phyloP scores from a whole-genome alignment of 2,888 invertebrate genomes.

The Idaea biselata region DNA sequence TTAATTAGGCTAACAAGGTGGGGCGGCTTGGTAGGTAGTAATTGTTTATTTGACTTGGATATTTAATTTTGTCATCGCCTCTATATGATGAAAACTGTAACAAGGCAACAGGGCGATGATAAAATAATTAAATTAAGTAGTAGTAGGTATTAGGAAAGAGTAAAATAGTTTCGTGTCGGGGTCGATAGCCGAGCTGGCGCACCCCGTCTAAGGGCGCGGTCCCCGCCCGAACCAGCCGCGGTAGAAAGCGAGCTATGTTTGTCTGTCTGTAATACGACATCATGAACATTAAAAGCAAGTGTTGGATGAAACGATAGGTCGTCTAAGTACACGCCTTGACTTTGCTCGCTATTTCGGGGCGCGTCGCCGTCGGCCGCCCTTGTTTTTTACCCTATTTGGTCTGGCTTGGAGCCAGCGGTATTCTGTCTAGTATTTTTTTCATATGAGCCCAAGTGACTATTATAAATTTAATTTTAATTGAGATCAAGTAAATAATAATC shows the following conservation, averaged over 20 bases:
- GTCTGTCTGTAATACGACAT: conserved; percentile 12
- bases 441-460: conserved; percentile 43
- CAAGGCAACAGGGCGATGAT: background rate
- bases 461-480: conserved; percentile 46
- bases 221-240: conserved; percentile 25
- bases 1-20: conserved; percentile 27
- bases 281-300: conserved; percentile 31
- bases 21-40: conserved; percentile 10
- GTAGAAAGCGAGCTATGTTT: conserved; percentile 19
- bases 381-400: conserved; percentile 77
- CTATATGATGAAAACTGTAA: conserved; percentile 6
- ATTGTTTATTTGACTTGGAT: conserved; percentile 10
- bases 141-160: background rate
- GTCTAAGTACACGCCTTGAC: conserved; percentile 70
- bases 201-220: conserved; percentile 40
- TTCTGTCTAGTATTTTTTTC: conserved; percentile 55
- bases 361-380: conserved; percentile 63
- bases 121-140: conserved; percentile 3
- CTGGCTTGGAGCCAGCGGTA: conserved; percentile 71
- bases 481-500: conserved; percentile 5
- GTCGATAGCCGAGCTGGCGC: conserved; percentile 10
- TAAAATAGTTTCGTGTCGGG: conserved; percentile 14
- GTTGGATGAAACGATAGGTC: conserved; percentile 39
- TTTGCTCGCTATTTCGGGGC: conserved; percentile 77
- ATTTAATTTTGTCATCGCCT: conserved; percentile 12